Conservation (phyloP, 1,140 invertebrate genomes). For the Megalonaias nervosa region DNA sequence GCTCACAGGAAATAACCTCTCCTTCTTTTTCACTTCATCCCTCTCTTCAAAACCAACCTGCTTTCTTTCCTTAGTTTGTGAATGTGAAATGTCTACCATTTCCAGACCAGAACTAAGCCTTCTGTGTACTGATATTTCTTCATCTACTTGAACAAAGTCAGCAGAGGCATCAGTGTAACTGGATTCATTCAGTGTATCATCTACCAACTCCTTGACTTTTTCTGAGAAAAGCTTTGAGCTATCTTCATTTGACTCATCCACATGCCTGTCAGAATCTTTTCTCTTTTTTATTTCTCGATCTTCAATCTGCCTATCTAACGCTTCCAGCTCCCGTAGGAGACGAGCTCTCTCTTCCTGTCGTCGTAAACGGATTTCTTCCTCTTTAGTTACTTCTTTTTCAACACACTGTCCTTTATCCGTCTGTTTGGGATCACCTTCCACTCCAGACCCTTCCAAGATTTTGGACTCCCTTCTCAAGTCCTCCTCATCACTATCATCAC, state of each 20-base stretch:
- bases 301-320: neutral
- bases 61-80: neutral
- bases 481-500: neutral
- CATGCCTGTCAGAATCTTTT: neutral
- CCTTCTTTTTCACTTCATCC: neutral
- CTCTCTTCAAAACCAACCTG: neutral
- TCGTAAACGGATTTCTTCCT: neutral
- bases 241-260: neutral
- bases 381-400: neutral
- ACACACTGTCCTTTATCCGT: neutral
- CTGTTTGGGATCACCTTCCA: conserved; percentile 1
- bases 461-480: neutral
- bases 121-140: neutral
- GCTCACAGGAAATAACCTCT: no score
- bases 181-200: neutral
- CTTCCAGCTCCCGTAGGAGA: no score
- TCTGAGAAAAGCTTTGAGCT: neutral
- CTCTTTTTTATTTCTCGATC: neutral
- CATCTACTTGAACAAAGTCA: neutral
- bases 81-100: neutral
- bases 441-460: conserved; percentile 1
- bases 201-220: neutral
- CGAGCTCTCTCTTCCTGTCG: neutral
- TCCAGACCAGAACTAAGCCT: neutral
- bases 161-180: neutral